Percentiles rank a stretch among this genome's conserved stretches.
These are phyloP conservation scores for Acheta domesticus DNA, from an alignment of 2,888 invertebrate species.

Conservation along the genomic window DNA sequence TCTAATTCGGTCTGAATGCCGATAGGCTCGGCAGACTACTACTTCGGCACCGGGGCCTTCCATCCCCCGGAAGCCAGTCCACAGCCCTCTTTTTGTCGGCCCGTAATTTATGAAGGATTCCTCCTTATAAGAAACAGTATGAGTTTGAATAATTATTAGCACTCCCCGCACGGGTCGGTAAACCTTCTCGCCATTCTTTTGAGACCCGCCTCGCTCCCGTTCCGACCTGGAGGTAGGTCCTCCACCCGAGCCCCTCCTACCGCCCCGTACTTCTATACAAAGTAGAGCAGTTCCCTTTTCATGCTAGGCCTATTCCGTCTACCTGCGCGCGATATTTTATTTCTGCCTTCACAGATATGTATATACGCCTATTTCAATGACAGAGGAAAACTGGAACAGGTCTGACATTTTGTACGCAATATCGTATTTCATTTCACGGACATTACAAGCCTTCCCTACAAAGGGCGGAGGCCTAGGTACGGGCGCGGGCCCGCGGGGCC, in stretches of 20 bases:
- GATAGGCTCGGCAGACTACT: background rate
- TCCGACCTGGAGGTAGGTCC: background rate
- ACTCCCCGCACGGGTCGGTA: background rate
- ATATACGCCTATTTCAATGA: slow-evolving; percentile 12
- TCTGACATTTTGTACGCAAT: slow-evolving; percentile 7
- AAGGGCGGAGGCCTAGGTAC: background rate
- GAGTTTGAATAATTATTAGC: slow-evolving; percentile 1
- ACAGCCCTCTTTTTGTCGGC: background rate
- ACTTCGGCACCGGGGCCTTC: background rate
- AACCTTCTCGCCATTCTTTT: slow-evolving; percentile 18
- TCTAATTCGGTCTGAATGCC: slow-evolving; percentile 5
- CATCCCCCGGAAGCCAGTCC: background rate
- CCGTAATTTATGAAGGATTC: background rate
- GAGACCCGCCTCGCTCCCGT: background rate
- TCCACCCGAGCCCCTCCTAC: background rate
- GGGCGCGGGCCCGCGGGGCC: too few species aligned
- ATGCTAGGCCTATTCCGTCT: background rate
- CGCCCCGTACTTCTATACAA: background rate
- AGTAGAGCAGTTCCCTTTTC: slow-evolving; percentile 12
- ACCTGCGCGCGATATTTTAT: slow-evolving; percentile 9
- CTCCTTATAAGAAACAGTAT: background rate
- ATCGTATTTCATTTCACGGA: slow-evolving; percentile 3
- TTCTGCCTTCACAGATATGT: slow-evolving; percentile 18
- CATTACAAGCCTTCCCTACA: background rate
- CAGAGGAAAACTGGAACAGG: slow-evolving; percentile 18